phyloP scores from a whole-genome alignment of 2,113 vertebrate genomes.

The Forbesichthys papilliferus region DNA sequence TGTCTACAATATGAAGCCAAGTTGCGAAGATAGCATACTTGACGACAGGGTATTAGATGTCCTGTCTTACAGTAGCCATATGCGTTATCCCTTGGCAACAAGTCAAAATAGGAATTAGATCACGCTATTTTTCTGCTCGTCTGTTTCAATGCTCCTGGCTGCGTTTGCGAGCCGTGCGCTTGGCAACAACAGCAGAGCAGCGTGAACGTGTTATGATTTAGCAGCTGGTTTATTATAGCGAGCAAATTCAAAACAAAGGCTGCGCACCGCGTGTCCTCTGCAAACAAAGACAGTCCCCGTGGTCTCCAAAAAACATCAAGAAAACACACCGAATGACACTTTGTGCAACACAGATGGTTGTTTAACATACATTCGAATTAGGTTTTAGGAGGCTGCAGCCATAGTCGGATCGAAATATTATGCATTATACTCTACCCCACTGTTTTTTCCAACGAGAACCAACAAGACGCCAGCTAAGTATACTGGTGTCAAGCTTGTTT shows the following conservation, averaged over 20 bases:
- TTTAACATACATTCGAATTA: not conserved
- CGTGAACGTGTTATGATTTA: not conserved
- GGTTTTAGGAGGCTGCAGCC: not conserved
- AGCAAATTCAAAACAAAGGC: slow-evolving; percentile 59
- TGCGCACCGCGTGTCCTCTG: slow-evolving; percentile 35
- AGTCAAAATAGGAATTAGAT: not conserved
- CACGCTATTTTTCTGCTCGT: not conserved
- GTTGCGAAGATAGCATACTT: not conserved
- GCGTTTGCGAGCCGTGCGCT: not conserved
- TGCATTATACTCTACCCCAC: not conserved
- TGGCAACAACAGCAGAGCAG: not conserved
- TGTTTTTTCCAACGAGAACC: slow-evolving; percentile 47
- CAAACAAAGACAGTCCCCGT: slow-evolving; percentile 55
- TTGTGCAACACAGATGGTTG: not conserved
- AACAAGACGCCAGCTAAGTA: slow-evolving; percentile 35
- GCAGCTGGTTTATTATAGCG: slow-evolving; percentile 36
- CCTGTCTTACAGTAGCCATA: too few relatives aligned
- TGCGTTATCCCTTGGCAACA: not conserved
- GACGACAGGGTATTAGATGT: not conserved
- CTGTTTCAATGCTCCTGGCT: not conserved
- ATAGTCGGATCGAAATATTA: not conserved
- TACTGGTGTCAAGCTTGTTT: slow-evolving; percentile 33
- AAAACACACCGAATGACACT: not conserved
- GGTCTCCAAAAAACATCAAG: not conserved
- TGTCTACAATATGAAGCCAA: not conserved